Base-by-base conservation (phyloP, 2,888 invertebrate species). In the Minunthozetes semirufus region DNA sequence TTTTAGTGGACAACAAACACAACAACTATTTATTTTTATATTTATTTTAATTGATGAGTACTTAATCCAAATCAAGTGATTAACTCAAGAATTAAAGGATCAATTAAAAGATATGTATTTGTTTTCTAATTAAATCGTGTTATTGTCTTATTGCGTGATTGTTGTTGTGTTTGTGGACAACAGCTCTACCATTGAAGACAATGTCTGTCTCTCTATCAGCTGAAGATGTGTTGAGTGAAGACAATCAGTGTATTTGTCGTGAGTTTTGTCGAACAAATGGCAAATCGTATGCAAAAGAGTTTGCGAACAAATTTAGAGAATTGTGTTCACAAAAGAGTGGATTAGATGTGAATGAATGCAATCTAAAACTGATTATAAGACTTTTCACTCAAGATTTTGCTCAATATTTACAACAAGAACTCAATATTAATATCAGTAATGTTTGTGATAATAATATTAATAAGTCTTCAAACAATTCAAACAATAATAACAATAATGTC, bases 211-310 rank as follows among this genome's bases (percentile, higher is more conserved):
- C n/a, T n/a, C n/a, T n/a, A 5, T n/a, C 56, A 56, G 5, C 11
- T 19, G n/a, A 25, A 1, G 19, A 25, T 19, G 56, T 56, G n/a
- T 56, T 25, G 25, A 25, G 19, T 22, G 56, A 56, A 8, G 56
- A 56, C n/a, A 17, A 19, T n/a, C n/a, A 11, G 56, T 19, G 9
- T 19, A 56, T 56, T 2, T 61, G 61, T 27, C 61, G 17, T n/a
- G 29, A 61, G 13, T 61, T 61, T 13, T 25, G 61, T 25, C 11
- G 9, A 25, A 61, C 11, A 29, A 29, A 15, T 11, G 61, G 61
- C 33, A 33, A 27, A 61, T 29, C 27, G 15, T 61, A 61, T 25
- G 72, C 72, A 22, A 72, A 72, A 72, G 72, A 72, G 53, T 72
- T 72, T 72, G 48, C 72, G 22, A 33, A 19, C 19, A 72, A 72